These are phyloP conservation scores for Halocynthia aurantium DNA, from an alignment of 23 tunicate genomes.

Conservation along the genomic window DNA sequence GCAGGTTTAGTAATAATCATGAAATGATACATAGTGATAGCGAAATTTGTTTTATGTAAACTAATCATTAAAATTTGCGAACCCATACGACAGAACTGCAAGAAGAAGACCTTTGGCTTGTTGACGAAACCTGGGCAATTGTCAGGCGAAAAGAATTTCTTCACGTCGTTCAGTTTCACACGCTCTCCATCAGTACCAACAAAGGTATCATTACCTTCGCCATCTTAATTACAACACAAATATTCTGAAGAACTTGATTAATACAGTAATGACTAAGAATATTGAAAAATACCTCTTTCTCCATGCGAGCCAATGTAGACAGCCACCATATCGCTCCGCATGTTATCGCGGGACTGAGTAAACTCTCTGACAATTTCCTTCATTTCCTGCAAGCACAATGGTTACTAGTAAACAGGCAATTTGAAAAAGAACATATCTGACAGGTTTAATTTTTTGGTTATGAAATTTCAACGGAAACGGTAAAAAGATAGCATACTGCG, in stretches of 20 bases:
- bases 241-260: neutral
- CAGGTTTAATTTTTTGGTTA: neutral
- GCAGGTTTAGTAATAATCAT: too few relatives aligned
- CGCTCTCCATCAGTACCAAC: conserved; percentile 29
- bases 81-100: conserved; percentile 48
- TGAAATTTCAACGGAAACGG: too few relatives aligned
- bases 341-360: conserved; percentile 27
- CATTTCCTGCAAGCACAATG: conserved; percentile 21
- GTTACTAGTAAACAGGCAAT: neutral
- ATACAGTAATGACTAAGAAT: neutral
- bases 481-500: neutral
- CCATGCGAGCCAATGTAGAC: conserved; percentile 48
- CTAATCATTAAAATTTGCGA: neutral
- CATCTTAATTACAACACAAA: conserved; percentile 1
- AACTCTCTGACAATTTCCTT: conserved; percentile 21
- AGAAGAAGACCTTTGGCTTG: conserved; percentile 40
- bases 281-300: conserved; percentile 26
- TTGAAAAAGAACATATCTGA: neutral
- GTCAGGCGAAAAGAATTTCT: conserved; percentile 6
- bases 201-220: conserved; percentile 23
- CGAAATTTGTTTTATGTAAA: neutral
- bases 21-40: too few relatives aligned
- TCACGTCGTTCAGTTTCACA: conserved; percentile 16
- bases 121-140: conserved; percentile 14
- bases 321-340: conserved; percentile 8